phyloP scores from a whole-genome alignment of 2,113 vertebrate species.

The Vulpes vulpes region DNA sequence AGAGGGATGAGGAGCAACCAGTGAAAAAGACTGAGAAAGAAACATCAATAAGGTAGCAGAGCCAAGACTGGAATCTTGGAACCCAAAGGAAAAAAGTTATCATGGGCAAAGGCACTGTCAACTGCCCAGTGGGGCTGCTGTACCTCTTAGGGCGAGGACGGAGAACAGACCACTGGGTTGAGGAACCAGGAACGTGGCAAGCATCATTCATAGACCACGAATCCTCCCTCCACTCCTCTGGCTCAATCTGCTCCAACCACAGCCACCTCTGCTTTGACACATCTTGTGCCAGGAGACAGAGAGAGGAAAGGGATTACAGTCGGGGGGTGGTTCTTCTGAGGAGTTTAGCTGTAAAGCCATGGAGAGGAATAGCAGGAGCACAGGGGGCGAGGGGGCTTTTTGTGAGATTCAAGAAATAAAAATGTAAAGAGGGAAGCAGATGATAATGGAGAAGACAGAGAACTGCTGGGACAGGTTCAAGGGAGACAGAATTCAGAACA shows the following conservation, averaged over 20 bases:
- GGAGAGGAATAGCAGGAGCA: background rate
- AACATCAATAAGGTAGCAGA: background rate
- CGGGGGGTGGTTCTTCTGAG: background rate
- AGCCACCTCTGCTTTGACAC: too few species aligned
- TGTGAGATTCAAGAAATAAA: background rate
- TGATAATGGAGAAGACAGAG: background rate
- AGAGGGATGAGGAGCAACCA: background rate
- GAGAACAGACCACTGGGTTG: background rate
- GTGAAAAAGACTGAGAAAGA: background rate
- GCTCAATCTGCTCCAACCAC: too few species aligned
- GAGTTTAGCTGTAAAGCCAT: background rate
- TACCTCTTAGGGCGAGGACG: background rate
- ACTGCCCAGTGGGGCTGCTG: background rate
- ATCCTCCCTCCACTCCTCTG: background rate
- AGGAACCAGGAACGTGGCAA: background rate
- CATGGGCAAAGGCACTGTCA: background rate
- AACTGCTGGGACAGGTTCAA: background rate
- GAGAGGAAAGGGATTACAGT: background rate
- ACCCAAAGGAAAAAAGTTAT: background rate
- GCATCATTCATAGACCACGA: background rate
- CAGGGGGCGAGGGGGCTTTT: background rate
- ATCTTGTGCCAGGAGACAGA: background rate
- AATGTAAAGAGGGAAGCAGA: background rate
- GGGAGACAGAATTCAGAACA: background rate
- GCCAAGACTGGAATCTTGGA: background rate